These are phyloP conservation scores for Drosophila jambulina DNA, from an alignment of 1,140 invertebrate species.

Conservation along the genomic window DNA sequence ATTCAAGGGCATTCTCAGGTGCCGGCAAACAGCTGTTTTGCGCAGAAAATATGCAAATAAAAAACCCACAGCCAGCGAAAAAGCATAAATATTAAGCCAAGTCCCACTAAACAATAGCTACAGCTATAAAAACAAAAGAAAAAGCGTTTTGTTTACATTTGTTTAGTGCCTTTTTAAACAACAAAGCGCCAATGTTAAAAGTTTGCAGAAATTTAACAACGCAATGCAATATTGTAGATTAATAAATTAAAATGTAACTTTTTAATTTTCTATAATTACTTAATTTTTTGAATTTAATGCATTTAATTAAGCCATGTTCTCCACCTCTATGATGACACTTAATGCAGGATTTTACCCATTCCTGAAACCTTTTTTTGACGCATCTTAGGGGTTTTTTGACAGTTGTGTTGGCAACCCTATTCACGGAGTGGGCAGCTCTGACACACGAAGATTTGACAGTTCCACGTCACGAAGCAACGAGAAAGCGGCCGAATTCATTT, in stretches of 20 bases:
- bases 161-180: conserved; percentile 7
- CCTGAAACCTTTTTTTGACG: not conserved
- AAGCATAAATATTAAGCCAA: not conserved
- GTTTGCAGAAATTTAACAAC: conserved; percentile 1
- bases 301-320: not conserved
- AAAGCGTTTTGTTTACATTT: conserved; percentile 46
- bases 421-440: conserved; percentile 62
- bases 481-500: conserved; percentile 55
- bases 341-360: not conserved
- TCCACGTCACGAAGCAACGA: conserved; percentile 78
- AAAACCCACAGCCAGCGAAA: not conserved
- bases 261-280: not conserved
- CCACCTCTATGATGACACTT: not conserved
- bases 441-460: conserved; percentile 55
- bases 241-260: not conserved
- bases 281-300: not conserved
- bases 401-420: conserved; percentile 1
- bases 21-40: conserved; percentile 48
- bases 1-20: conserved; percentile 73
- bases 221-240: not conserved
- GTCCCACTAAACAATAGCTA: not conserved
- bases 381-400: not conserved
- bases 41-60: conserved; percentile 5
- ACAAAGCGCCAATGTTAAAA: not conserved
- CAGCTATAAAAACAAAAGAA: conserved; percentile 7